Conservation (phyloP, 2,113 vertebrate species). For the Perca schrenkii region DNA sequence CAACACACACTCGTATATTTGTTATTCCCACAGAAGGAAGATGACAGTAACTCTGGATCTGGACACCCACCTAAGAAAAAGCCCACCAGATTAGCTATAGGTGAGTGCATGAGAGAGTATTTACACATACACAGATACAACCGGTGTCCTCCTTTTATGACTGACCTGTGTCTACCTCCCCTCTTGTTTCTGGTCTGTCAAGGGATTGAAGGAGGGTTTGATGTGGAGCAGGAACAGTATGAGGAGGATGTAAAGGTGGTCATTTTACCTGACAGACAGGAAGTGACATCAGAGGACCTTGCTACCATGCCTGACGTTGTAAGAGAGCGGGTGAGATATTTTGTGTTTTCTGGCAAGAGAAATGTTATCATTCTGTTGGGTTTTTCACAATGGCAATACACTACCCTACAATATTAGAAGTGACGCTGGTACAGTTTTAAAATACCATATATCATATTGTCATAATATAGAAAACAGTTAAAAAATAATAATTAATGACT, state of each 20-base stretch:
- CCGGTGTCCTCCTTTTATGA: background rate
- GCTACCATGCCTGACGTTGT: slow-evolving; percentile 92
- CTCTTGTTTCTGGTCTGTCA: slow-evolving; percentile 33
- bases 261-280: slow-evolving; percentile 94
- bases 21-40: slow-evolving; percentile 85
- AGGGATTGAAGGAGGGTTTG: slow-evolving; percentile 98
- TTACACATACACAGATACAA: background rate
- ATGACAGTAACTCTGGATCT: slow-evolving; percentile 88
- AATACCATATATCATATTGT: background rate
- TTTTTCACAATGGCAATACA: background rate
- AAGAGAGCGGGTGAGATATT: slow-evolving; percentile 90
- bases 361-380: background rate
- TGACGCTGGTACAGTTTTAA: background rate
- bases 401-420: background rate
- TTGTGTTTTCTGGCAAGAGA: background rate
- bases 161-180: background rate
- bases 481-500: background rate
- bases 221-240: slow-evolving; percentile 95
- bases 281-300: slow-evolving; percentile 93
- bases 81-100: slow-evolving; percentile 96
- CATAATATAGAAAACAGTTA: background rate
- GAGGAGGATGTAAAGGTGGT: slow-evolving; percentile 96
- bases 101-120: slow-evolving; percentile 77
- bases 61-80: slow-evolving; percentile 98
- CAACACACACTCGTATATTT: background rate